phyloP scores from a whole-genome alignment of 2,113 vertebrate genomes.

The Nicator chloris region DNA sequence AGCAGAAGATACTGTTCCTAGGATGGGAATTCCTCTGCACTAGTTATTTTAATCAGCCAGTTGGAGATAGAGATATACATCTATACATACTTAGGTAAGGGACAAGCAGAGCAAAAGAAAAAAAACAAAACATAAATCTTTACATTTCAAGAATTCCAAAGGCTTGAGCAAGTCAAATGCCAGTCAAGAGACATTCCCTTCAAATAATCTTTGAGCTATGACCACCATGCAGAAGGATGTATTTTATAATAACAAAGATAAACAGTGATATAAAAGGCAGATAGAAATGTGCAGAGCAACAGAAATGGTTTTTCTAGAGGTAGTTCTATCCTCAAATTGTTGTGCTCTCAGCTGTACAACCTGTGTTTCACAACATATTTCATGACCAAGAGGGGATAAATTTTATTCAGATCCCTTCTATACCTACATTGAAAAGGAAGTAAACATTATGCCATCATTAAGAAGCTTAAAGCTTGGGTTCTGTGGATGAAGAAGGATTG shows the following conservation, averaged over 20 bases:
- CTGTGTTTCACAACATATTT: background rate
- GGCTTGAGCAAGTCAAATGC: background rate
- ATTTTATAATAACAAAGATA: background rate
- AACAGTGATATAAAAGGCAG: background rate
- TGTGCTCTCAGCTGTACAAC: background rate
- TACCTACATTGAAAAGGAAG: background rate
- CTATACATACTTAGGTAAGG: background rate
- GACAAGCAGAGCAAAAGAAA: background rate
- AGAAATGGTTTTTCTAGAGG: background rate
- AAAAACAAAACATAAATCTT: background rate
- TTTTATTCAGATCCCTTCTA: background rate
- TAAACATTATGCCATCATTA: background rate
- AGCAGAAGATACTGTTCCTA: background rate
- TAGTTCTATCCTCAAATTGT: background rate
- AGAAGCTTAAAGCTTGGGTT: background rate
- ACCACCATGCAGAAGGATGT: background rate
- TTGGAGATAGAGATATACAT: background rate
- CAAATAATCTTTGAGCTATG: background rate
- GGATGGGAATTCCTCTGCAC: background rate
- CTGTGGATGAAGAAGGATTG: background rate
- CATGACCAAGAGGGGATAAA: background rate
- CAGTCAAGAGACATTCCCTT: background rate
- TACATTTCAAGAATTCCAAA: background rate
- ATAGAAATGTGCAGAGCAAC: background rate
- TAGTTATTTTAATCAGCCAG: background rate